Evolutionary conservation across 2,113 vertebrate genomes (phyloP).

Genomic region (Hystrix cristata): DNA sequence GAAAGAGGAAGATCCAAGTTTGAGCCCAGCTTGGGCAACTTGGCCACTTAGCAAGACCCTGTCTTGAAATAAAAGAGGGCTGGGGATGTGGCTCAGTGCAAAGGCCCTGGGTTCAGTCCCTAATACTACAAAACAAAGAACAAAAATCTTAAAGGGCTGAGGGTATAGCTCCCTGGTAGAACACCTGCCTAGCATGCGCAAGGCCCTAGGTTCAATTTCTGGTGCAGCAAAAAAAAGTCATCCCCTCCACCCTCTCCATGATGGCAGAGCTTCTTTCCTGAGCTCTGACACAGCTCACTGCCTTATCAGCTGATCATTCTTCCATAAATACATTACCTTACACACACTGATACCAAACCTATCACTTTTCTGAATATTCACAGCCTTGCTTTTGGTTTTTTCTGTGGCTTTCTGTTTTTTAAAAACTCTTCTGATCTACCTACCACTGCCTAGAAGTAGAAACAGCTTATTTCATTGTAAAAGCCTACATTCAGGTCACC

Average conservation of each 20-base stretch:
- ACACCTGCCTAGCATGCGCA: neutral
- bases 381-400: neutral
- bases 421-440: neutral
- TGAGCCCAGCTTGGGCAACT: neutral
- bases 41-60: neutral
- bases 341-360: neutral
- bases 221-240: too few relatives aligned
- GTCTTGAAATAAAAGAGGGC: neutral
- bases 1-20: neutral
- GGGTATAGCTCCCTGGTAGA: neutral
- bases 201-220: neutral
- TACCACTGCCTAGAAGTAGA: conserved; percentile 15
- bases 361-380: neutral
- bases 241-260: neutral
- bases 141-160: neutral
- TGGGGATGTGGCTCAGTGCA: neutral
- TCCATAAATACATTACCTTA: neutral
- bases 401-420: neutral
- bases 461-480: conserved; percentile 15
- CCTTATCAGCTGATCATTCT: neutral
- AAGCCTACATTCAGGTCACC: conserved; percentile 41
- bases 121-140: neutral
- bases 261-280: neutral
- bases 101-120: neutral
- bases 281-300: neutral